phyloP scores from a whole-genome alignment of 92 coral and sea anemone species.

The Porites divaricata region DNA sequence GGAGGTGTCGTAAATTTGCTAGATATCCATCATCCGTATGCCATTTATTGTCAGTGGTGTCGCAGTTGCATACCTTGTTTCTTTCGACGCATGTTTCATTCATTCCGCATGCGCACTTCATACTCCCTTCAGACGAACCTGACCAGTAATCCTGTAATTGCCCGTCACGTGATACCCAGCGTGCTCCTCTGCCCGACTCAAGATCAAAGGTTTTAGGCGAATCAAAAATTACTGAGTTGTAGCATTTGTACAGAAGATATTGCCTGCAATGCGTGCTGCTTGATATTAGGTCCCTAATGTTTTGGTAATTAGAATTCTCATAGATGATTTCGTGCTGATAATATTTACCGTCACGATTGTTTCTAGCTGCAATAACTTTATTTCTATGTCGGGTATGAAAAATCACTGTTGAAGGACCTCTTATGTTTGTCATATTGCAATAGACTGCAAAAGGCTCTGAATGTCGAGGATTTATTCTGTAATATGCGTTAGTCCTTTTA shows the following conservation, averaged over 20 bases:
- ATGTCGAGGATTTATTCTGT: conserved; percentile 74
- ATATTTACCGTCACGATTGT: conserved; percentile 33
- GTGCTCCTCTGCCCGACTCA: conserved; percentile 83
- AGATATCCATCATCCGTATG: conserved; percentile 77
- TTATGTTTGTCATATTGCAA: conserved; percentile 76
- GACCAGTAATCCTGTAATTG: conserved; percentile 87
- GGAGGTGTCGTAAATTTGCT: conserved; percentile 60
- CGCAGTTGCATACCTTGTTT: conserved; percentile 79
- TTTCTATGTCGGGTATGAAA: conserved; percentile 57
- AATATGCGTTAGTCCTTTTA: conserved; percentile 48
- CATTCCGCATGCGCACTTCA: conserved; percentile 85
- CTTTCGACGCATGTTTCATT: conserved; percentile 67
- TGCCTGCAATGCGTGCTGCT: conserved; percentile 78
- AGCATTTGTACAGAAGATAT: conserved; percentile 72
- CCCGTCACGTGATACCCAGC: conserved; percentile 87
- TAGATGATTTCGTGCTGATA: conserved; percentile 68
- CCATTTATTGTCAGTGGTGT: conserved; percentile 67
- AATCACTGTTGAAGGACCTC: conserved; percentile 79
- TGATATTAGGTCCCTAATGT: conserved; percentile 68
- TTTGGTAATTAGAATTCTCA: conserved; percentile 36
- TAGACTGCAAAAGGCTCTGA: conserved; percentile 70
- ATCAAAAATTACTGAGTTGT: conserved; percentile 80
- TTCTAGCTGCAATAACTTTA: conserved; percentile 54
- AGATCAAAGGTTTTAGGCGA: conserved; percentile 67
- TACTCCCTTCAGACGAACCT: conserved; percentile 80